Conservation (phyloP, 2,113 vertebrate genomes). For the Agapornis roseicollis region DNA sequence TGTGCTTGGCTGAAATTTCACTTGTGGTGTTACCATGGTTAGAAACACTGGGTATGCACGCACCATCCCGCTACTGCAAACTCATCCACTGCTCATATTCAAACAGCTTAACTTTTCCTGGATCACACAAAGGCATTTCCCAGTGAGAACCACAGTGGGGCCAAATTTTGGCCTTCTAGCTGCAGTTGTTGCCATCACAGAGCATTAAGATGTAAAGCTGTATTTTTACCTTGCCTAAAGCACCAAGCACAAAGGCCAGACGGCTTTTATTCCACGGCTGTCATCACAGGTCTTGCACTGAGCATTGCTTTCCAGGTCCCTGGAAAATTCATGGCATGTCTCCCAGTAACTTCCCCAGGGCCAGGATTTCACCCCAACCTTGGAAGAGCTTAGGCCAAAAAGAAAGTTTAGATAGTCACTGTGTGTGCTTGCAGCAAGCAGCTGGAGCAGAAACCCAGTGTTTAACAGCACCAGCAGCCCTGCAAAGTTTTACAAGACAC, state of each 20-base stretch:
- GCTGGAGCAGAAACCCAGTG: neutral
- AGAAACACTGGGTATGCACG: rapidly evolving
- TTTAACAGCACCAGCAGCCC: slow-evolving; percentile 7
- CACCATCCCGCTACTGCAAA: neutral
- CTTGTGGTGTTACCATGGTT: neutral
- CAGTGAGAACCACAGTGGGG: neutral
- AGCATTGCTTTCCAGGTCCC: neutral
- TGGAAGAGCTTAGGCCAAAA: neutral
- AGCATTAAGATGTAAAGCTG: neutral
- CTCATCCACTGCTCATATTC: neutral
- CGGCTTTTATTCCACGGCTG: rapidly evolving
- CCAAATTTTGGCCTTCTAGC: neutral
- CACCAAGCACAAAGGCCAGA: neutral
- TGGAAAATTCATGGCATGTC: neutral
- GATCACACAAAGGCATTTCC: neutral
- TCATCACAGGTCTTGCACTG: neutral
- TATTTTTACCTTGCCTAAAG: neutral
- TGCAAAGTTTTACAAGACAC: slow-evolving; percentile 60
- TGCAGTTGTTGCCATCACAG: neutral
- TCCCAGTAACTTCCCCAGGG: neutral
- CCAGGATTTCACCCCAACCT: neutral
- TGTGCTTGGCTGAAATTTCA: neutral
- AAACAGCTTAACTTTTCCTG: neutral
- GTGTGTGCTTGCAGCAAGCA: rapidly evolving
- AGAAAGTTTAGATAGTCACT: neutral